Base-by-base conservation (phyloP, 1,140 invertebrate species). In the Piezodorus guildinii region DNA sequence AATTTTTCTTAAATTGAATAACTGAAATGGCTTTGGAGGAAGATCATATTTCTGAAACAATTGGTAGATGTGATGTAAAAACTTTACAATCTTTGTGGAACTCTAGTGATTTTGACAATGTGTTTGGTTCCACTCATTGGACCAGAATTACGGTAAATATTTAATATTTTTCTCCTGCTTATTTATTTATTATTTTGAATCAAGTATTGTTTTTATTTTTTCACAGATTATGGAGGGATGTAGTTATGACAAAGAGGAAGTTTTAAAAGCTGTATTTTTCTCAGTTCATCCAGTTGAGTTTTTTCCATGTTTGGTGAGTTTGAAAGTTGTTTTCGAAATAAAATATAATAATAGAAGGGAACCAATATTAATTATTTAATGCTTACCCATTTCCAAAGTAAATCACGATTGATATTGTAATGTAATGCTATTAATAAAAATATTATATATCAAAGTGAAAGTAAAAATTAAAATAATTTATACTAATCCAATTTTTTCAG, bases 401-500 rank as follows among this genome's bases (percentile, higher is more conserved):
- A 10, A 39, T 39, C 12, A 39, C 6, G 9, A 39, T 39, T 39
- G 2, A 39, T 4, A 10, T 39, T 1, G 9, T 39, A 39, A 39
- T 39, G 12, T 39, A 39, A 39, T 39, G 12, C 6, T 10, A 39
- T 39, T 4, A 39, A 39, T 10, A 39, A 39, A 39, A 39, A 10
- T 39, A 1, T 39, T 39, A 10, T 12, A 1, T 10, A 39, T 39
- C 1, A 10, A 10, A 1, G 12, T 39, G 12, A 10, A 39, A 39
- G 27, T 30, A 30, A 4, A 30, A 4, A 30, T 30, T 30, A 30
- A 4, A 30, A 4, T 8, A 30, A 39, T 39, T 8, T 39, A 1
- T 39, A 39, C 6, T 39, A 39, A n/a, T 39, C 12, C 9, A 39
- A 46, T 43, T 19, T 16, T 64, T 60, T n/a, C 30, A 64, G 63